Evolutionary conservation across 2,888 invertebrate genomes (phyloP), one percentile per base, ranked within the genome.

Genomic region (Anagyrus pseudococci): DNA sequence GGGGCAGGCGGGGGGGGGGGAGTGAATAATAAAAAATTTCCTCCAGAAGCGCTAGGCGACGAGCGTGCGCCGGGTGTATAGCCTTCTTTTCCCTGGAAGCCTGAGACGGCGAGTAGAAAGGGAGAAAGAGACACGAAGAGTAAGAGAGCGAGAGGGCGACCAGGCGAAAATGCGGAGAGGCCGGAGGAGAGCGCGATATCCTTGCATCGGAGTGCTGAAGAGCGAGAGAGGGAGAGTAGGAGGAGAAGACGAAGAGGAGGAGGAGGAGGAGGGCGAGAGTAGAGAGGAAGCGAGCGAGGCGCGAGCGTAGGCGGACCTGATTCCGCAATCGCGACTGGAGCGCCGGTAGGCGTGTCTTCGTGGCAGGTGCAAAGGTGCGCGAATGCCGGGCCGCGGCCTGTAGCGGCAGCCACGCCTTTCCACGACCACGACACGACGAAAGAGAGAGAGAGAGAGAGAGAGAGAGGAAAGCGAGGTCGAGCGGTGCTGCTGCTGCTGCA

Each of bases 351-450:
- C 80, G 80, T 79, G 80, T 78, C 80, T 75, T 75, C 71, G 73
- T 71, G 73, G 77, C 80, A 78, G 80, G 80, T 79, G 79, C 75
- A 74, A 78, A 79, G 77, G 80, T 79, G 78, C 77, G 78, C 72
- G 73, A 70, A 47, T 53, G 43, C 55, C 55, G 19, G 29, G 72
- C 73, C 72, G 70, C 44, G 20, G 29, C 22, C 41, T 7, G 26
- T 17, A n/a, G 17, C 58, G n/a, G 13, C 33, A 68, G 78, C 79
- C 78, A 77, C 79, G 78, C 79, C 79, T 79, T 77, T 77, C 69
- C 72, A 65, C 67, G n/a, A n/a, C 63, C 33, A 64, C 56, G 56
- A 64, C 66, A 10, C 53, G 59, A 8, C 67, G 43, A 56, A 40
- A 60, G 56, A 62, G 54, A 15, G 43, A 43, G 17, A 17, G 43